Evolutionary conservation across 2,113 vertebrate species (phyloP).

Genomic region (Arvicanthis niloticus): DNA sequence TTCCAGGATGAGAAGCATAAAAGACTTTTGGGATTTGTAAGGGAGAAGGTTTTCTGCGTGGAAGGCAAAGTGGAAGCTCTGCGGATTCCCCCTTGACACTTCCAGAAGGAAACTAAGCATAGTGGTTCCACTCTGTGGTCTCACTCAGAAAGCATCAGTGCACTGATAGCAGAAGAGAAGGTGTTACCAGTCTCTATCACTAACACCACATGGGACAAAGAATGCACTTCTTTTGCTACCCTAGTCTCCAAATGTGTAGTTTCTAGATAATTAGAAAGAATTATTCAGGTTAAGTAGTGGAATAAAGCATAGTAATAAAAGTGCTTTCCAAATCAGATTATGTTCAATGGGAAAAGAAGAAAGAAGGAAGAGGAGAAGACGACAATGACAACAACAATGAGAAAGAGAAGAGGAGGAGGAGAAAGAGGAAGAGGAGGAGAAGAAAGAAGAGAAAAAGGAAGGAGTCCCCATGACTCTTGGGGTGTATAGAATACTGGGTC

Average conservation of each 20-base stretch:
- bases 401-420: too few species aligned
- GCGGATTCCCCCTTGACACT: not conserved
- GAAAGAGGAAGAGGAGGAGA: too few species aligned
- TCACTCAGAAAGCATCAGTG: not conserved
- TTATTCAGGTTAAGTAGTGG: not conserved
- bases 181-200: not conserved
- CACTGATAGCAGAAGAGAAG: conserved; percentile 1
- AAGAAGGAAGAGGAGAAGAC: too few species aligned
- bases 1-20: not conserved
- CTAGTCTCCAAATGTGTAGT: not conserved
- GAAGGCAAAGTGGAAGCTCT: not conserved
- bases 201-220: not conserved
- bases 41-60: not conserved
- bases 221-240: not conserved
- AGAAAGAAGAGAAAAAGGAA: not conserved
- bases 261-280: not conserved
- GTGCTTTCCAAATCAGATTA: not conserved
- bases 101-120: not conserved
- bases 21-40: not conserved
- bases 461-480: not conserved
- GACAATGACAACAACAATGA: too few species aligned
- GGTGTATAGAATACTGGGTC: not conserved
- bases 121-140: not conserved
- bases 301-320: not conserved
- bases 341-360: not conserved